These are phyloP conservation scores for Sarcophaga rosellei DNA, from an alignment of 2,888 invertebrate species.

Conservation along the genomic window DNA sequence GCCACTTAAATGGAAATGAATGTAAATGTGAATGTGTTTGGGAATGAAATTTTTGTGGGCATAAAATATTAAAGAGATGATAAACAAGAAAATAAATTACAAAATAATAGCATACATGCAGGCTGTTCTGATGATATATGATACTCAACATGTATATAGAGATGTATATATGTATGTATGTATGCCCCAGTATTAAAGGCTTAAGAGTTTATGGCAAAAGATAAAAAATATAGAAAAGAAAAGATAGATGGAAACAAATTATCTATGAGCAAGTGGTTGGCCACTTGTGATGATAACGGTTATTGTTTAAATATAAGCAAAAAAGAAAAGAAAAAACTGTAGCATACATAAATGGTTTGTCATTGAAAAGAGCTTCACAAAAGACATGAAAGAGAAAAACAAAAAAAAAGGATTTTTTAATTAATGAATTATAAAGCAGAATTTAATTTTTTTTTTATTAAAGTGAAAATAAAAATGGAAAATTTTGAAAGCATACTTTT, in stretches of 20 bases:
- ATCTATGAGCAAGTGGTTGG: background rate
- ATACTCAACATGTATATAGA: background rate
- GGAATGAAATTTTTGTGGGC: background rate
- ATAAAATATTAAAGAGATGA: conserved; percentile 23
- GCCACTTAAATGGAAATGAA: background rate
- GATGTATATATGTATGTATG: background rate
- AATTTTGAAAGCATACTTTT: too few species aligned
- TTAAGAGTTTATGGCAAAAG: too few species aligned
- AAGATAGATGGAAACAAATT: too few species aligned
- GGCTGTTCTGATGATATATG: conserved; percentile 27
- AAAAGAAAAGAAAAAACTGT: background rate
- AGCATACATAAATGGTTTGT: background rate
- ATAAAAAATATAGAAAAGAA: too few species aligned
- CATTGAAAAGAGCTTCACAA: background rate
- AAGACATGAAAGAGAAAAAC: too few species aligned
- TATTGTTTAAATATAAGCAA: background rate
- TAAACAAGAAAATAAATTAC: conserved; percentile 6
- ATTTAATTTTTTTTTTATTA: too few species aligned
- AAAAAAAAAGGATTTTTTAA: too few species aligned
- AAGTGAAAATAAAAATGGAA: too few species aligned
- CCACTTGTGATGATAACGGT: background rate
- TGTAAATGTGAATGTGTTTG: too few species aligned
- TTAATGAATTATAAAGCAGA: too few species aligned
- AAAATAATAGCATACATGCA: conserved; percentile 31
- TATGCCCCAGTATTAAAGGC: background rate